Evolutionary conservation across 1,140 invertebrate species (phyloP).

Genomic region (Diprion similis): DNA sequence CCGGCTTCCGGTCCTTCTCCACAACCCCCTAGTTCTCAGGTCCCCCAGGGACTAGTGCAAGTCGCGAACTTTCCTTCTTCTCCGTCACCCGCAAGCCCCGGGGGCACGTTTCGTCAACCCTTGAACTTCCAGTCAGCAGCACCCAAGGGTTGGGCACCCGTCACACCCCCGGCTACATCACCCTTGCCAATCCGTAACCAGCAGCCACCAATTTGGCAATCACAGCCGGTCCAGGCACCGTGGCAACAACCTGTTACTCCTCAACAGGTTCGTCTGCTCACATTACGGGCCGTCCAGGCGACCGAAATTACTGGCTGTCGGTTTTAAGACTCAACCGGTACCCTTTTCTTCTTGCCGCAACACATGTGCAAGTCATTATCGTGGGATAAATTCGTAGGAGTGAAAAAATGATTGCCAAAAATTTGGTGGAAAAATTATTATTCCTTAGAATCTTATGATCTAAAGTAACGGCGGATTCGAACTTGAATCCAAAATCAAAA

Average conservation of each 20-base stretch:
- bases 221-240: constrained; percentile 39
- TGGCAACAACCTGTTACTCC: constrained; percentile 37
- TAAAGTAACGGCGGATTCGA: too few relatives aligned
- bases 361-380: too few relatives aligned
- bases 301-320: too few relatives aligned
- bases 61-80: constrained; percentile 35
- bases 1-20: constrained; percentile 45
- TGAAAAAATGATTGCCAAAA: too few relatives aligned
- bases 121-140: constrained; percentile 42
- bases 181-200: constrained; percentile 54
- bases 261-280: constrained; percentile 49
- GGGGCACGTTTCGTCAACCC: constrained; percentile 48
- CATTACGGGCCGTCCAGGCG: too few relatives aligned
- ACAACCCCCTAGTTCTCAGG: constrained; percentile 33
- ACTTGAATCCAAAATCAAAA: too few relatives aligned
- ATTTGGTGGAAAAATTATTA: too few relatives aligned
- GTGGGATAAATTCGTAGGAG: too few relatives aligned
- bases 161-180: constrained; percentile 54
- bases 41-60: constrained; percentile 34
- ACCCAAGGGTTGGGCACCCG: constrained; percentile 48
- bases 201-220: constrained; percentile 46
- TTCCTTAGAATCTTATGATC: too few relatives aligned
- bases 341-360: too few relatives aligned
- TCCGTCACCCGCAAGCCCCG: constrained; percentile 44
- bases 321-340: too few relatives aligned